Conservation (phyloP, 2,888 invertebrate species). For the Chironomus tentans region DNA sequence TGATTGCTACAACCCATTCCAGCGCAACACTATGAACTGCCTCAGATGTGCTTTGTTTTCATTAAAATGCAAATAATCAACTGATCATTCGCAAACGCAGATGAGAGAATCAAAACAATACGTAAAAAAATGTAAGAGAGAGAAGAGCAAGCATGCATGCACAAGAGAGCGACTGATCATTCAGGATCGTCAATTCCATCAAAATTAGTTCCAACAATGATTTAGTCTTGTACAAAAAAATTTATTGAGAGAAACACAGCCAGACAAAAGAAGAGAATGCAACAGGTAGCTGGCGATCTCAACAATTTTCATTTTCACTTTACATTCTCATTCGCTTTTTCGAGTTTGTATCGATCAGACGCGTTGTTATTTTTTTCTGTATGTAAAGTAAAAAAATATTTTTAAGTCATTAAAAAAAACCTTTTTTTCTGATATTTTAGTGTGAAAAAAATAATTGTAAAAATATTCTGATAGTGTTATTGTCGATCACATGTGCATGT, state of each 20-base stretch:
- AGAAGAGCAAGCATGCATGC: background rate
- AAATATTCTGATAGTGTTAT: background rate
- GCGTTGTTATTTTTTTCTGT: background rate
- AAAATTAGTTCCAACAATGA: background rate
- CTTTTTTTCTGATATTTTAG: background rate
- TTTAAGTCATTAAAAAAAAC: background rate
- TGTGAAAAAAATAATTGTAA: background rate
- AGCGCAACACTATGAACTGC: background rate
- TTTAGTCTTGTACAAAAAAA: too few species aligned
- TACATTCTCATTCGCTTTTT: slow-evolving; percentile 13
- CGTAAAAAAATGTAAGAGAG: background rate
- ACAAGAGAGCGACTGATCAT: background rate
- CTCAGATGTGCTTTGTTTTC: background rate
- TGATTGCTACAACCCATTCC: background rate
- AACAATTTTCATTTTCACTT: slow-evolving; percentile 2
- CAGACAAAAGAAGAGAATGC: background rate
- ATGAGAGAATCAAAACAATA: background rate
- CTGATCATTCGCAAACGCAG: background rate
- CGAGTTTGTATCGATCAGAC: slow-evolving; percentile 9
- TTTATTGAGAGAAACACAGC: background rate
- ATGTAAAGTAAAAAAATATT: background rate
- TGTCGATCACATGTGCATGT: background rate
- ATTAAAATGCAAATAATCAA: background rate
- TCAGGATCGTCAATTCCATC: background rate
- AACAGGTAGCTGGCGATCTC: slow-evolving; percentile 23